A percentile compares a stretch with the other conserved stretches of the same genome.
Conservation (phyloP, 2,888 invertebrate species). For the Parnassius apollo region DNA sequence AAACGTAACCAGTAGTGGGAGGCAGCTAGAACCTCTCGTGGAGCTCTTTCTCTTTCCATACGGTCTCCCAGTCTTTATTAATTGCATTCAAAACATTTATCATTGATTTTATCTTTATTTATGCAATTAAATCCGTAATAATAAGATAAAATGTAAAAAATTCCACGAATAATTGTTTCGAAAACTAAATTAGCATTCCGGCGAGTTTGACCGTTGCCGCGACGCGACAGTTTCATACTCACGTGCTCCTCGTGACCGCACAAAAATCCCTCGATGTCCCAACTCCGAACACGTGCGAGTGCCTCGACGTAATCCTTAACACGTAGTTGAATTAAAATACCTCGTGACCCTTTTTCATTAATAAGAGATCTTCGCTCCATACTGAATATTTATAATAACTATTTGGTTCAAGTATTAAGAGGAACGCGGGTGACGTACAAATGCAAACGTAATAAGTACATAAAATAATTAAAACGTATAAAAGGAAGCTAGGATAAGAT, state of each 20-base stretch:
- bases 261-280: slow-evolving; percentile 30
- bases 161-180: slow-evolving; percentile 8
- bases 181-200: slow-evolving; percentile 13
- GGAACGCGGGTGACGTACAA: not conserved
- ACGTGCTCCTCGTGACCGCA: not conserved
- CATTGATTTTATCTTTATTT: no score
- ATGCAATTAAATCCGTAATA: not conserved
- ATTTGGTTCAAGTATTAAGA: slow-evolving; percentile 23
- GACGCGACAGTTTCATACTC: slow-evolving; percentile 4
- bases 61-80: no score
- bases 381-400: slow-evolving; percentile 75
- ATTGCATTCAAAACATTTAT: no score
- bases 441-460: no score
- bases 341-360: slow-evolving; percentile 81
- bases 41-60: no score
- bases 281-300: slow-evolving; percentile 46
- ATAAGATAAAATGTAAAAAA: not conserved
- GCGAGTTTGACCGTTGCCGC: slow-evolving; percentile 1
- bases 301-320: slow-evolving; percentile 69
- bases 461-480: no score
- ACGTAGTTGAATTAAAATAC: slow-evolving; percentile 81
- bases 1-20: no score
- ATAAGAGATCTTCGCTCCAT: slow-evolving; percentile 77
- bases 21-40: no score
- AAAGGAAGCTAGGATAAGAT: no score